Evolutionary conservation across 2,113 vertebrate species (phyloP).

Genomic region (Dicrurus megarhynchus): DNA sequence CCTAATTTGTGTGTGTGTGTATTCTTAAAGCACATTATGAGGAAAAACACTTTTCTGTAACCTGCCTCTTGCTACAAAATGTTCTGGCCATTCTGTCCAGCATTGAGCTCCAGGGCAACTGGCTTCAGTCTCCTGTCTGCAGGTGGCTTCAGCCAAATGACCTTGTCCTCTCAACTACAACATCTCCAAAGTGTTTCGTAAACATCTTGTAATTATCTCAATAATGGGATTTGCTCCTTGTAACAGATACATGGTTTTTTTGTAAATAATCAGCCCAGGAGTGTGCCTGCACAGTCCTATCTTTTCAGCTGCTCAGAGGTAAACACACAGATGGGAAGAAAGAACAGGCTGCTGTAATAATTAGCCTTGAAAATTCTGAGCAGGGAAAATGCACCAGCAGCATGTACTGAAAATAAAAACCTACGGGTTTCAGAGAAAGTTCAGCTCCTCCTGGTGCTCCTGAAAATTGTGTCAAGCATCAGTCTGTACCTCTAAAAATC

Average conservation of each 20-base stretch:
- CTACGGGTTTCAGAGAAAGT: neutral
- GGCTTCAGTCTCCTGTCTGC: neutral
- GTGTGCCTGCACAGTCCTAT: neutral
- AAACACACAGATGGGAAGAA: conserved; percentile 46
- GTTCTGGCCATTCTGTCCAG: neutral
- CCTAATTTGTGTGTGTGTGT: neutral
- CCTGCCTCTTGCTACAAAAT: neutral
- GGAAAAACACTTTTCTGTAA: neutral
- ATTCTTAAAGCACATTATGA: neutral
- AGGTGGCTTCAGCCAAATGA: neutral
- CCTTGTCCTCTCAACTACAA: neutral
- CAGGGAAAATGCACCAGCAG: neutral
- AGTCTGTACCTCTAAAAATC: neutral
- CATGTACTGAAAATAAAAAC: neutral
- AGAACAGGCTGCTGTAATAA: conserved; percentile 3
- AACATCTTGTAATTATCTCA: conserved; percentile 44
- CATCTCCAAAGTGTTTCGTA: neutral
- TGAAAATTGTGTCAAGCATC: neutral
- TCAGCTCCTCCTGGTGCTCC: neutral
- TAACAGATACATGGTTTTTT: neutral
- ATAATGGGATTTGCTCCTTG: conserved; percentile 6
- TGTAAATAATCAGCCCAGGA: conserved; percentile 9
- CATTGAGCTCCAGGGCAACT: neutral
- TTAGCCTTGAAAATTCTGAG: conserved; percentile 1
- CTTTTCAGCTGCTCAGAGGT: conserved; percentile 41